Evolutionary conservation across 2,888 invertebrate genomes (phyloP).

Genomic region (Leptinotarsa peninsularis): DNA sequence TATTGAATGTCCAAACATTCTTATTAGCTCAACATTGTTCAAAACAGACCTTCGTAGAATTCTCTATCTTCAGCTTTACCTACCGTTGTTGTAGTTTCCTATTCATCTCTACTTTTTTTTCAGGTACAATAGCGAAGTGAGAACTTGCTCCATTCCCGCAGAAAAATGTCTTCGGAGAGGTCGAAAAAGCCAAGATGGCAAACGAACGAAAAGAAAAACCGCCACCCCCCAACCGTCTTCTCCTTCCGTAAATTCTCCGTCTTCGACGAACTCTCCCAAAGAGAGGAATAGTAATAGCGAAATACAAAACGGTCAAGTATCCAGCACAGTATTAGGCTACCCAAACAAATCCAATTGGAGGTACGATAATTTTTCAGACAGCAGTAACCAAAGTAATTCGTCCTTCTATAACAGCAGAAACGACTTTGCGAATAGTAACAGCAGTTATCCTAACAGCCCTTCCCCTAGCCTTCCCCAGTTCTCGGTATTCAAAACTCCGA

Average conservation of each 20-base stretch:
- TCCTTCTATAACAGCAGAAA: conserved; percentile 41
- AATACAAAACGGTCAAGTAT: conserved; percentile 86
- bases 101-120: conserved; percentile 25
- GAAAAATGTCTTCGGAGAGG: conserved; percentile 74
- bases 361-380: conserved; percentile 53
- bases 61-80: no score
- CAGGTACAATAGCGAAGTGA: conserved; percentile 50
- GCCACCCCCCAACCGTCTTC: conserved; percentile 45
- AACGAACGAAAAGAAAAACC: conserved; percentile 60
- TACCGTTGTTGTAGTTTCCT: neutral
- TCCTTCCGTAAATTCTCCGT: conserved; percentile 35
- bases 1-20: no score
- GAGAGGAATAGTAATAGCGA: conserved; percentile 63
- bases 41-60: no score
- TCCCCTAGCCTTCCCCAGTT: conserved; percentile 46
- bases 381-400: conserved; percentile 40
- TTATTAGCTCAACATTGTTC: no score
- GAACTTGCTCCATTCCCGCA: conserved; percentile 51
- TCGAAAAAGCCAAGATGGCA: conserved; percentile 83
- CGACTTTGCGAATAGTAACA: conserved; percentile 41
- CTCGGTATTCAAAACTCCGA: conserved; percentile 49
- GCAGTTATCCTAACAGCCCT: conserved; percentile 44
- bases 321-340: conserved; percentile 82
- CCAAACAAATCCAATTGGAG: conserved; percentile 53
- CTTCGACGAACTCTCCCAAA: conserved; percentile 29